Evolutionary conservation across 2,888 invertebrate genomes (phyloP), one percentile per base, ranked within the genome.

Genomic region (Phaedon cochleariae): DNA sequence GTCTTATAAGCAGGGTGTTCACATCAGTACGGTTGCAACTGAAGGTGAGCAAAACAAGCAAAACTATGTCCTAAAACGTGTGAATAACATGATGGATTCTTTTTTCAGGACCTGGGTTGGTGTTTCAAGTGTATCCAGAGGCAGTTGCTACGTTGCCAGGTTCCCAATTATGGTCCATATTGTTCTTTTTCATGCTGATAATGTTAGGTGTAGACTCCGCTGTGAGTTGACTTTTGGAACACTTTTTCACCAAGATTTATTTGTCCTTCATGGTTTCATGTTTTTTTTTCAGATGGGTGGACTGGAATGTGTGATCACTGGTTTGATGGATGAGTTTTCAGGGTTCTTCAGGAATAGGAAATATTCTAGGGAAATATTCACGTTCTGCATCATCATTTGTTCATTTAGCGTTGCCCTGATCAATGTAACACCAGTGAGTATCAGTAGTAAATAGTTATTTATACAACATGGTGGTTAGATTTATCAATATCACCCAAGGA

Each of bases 221-320:
- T 77, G 92, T 92, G 84, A 86, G 87, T 81, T 41, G 41, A 41
- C 9, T 10, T 5, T 41, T 12, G n/a, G 7, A 34, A 10, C 34
- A 34, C 6, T 6, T 17, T 10, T 21, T 58, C 59, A 7, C 22
- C 17, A 52, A 37, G 46, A 17, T 2, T 59, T 62, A 48, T 34
- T 46, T 22, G 12, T 7, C 29, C 41, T 20, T 20, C 48, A 10
- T 29, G 12, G 7, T 2, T 46, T 46, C 20, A 34, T 2, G 10
- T 9, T n/a, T 60, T 26, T 59, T 64, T 81, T 81, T 1, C 83
- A 94, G 94, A 94, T 94, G 92, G 94, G 94, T 0, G 94, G 94
- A 2, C 83, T 94, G 73, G 94, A 94, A 81, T 93, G 94, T 71
- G 93, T 94, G 55, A 90, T 94, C 73, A 94, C 94, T 0, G 94